Percentiles rank a stretch among this genome's conserved stretches.
These are phyloP conservation scores for Reinhardtius hippoglossoides DNA, from an alignment of 2,113 vertebrate genomes.

Conservation along the genomic window DNA sequence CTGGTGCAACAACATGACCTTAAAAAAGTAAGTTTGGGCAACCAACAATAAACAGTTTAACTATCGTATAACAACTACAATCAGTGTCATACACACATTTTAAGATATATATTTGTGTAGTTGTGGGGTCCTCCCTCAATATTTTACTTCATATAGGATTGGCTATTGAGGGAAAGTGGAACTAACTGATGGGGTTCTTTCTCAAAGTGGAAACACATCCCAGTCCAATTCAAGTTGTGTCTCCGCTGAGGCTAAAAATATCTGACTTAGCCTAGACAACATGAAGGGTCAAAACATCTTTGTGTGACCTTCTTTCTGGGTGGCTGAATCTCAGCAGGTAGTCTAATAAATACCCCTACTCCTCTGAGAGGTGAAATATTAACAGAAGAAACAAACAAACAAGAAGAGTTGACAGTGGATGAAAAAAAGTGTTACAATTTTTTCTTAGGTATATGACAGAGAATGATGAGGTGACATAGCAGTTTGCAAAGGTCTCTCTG, in stretches of 20 bases:
- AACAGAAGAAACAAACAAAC: constrained; percentile 23
- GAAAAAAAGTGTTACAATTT: not conserved
- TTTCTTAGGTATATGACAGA: not conserved
- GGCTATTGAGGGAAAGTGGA: not conserved
- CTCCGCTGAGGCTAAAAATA: constrained; percentile 24
- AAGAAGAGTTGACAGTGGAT: constrained; percentile 6
- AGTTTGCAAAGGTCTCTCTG: constrained; percentile 45
- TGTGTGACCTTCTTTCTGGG: constrained; percentile 29
- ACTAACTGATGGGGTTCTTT: not conserved
- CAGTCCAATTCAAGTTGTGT: constrained; percentile 6
- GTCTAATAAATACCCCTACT: constrained; percentile 41
- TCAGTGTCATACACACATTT: too few relatives aligned
- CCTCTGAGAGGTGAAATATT: constrained; percentile 34
- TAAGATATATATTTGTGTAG: too few relatives aligned
- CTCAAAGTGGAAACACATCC: not conserved
- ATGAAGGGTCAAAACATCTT: constrained; percentile 40
- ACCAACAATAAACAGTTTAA: too few relatives aligned
- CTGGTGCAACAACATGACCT: too few relatives aligned
- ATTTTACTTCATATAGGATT: not conserved
- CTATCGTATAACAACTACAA: too few relatives aligned
- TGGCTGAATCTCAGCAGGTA: constrained; percentile 31
- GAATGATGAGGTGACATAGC: constrained; percentile 35
- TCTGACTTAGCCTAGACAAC: constrained; percentile 9
- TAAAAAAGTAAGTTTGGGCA: too few relatives aligned
- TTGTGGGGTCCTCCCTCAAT: too few relatives aligned